Evolutionary conservation across 2,797 vertebrate genomes (phyloP).

Genomic region (Garrulus glandarius): DNA sequence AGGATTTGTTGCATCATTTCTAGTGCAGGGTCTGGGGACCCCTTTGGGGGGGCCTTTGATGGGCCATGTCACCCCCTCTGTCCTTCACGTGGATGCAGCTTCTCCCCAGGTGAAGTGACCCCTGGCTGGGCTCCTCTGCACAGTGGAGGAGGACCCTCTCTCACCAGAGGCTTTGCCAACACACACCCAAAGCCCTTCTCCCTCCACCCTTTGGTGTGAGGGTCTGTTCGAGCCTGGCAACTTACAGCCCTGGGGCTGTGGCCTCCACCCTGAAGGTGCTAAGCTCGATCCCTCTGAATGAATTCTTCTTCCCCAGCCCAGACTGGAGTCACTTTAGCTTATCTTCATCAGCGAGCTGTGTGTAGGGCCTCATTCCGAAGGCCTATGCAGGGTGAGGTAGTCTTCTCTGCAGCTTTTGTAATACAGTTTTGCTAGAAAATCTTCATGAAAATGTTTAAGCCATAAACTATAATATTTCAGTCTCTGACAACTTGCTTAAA

Average conservation of each 20-base stretch:
- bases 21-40: not conserved
- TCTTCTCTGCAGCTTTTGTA: not conserved
- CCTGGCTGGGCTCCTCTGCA: not conserved
- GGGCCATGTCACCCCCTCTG: not conserved
- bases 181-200: not conserved
- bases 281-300: not conserved
- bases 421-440: not conserved
- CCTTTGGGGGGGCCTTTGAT: not conserved
- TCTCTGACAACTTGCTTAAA: not conserved
- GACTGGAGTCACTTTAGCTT: not conserved
- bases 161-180: not conserved
- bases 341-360: not conserved
- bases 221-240: not conserved
- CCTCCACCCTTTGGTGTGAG: not conserved
- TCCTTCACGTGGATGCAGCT: not conserved
- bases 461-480: not conserved
- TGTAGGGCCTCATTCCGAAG: not conserved
- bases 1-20: not conserved
- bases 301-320: not conserved
- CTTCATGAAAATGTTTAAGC: not conserved
- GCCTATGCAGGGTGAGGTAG: not conserved
- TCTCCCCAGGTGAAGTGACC: no score
- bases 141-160: not conserved
- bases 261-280: not conserved
- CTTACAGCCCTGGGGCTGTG: not conserved